Percentiles rank a stretch among this genome's conserved stretches.
Conservation (phyloP, 2,797 vertebrate genomes). For the Centroberyx gerrardi region DNA sequence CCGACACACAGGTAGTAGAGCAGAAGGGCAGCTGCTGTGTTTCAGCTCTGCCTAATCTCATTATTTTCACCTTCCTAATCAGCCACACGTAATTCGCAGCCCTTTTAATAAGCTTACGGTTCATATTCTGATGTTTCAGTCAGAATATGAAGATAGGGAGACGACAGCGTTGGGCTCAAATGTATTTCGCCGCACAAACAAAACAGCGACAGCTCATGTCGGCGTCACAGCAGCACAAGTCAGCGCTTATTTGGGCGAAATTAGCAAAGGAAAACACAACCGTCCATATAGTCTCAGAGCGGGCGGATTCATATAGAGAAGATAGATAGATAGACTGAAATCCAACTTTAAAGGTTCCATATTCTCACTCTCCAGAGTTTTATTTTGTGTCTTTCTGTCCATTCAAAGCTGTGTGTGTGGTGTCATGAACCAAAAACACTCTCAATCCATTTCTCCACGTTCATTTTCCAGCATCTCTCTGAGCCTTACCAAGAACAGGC, state of each 20-base stretch:
- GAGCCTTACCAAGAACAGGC: no score
- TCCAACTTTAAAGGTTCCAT: no score
- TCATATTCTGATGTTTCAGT: background rate
- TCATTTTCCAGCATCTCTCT: no score
- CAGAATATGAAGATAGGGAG: background rate
- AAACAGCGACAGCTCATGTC: background rate
- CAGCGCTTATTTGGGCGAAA: background rate
- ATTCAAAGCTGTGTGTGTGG: no score
- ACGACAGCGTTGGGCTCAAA: background rate
- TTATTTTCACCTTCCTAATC: constrained; percentile 39
- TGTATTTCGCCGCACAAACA: background rate
- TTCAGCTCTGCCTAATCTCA: background rate
- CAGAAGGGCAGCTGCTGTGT: background rate
- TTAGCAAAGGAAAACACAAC: no score
- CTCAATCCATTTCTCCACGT: no score
- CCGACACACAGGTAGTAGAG: background rate
- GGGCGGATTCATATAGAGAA: no score
- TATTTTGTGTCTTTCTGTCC: no score
- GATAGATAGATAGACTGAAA: no score
- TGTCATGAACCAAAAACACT: no score
- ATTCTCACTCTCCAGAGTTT: no score
- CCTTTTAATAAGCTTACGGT: constrained; percentile 4
- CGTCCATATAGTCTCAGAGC: no score
- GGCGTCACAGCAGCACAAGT: background rate
- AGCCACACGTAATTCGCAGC: constrained; percentile 18